Percentiles rank a stretch among this genome's conserved stretches.
phyloP scores from a whole-genome alignment of 2,113 vertebrate genomes.

The Dasyurus viverrinus region DNA sequence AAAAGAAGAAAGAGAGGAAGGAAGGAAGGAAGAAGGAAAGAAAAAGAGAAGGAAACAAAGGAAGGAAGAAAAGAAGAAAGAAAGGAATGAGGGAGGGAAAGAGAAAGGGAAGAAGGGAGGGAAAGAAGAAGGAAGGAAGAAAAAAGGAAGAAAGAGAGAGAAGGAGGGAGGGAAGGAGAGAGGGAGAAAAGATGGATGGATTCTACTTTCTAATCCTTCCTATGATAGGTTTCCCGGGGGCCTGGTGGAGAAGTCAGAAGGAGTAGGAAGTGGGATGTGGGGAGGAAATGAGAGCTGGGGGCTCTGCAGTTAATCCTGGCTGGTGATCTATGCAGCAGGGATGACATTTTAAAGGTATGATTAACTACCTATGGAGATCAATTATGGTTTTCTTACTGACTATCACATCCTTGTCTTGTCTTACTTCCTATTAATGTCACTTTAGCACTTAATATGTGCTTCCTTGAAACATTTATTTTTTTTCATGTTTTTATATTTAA shows the following conservation, averaged over 20 bases:
- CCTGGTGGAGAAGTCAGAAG: neutral
- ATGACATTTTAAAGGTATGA: neutral
- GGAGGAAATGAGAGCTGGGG: neutral
- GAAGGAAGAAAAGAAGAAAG: no score
- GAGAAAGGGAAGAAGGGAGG: no score
- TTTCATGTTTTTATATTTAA: neutral
- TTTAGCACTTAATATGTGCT: neutral
- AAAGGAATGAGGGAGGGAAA: no score
- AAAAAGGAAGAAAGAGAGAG: no score
- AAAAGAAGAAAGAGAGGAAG: no score
- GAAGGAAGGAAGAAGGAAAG: no score
- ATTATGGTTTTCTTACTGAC: neutral
- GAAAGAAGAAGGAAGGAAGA: no score
- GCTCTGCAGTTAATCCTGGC: neutral
- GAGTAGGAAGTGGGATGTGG: neutral
- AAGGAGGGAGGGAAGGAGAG: no score
- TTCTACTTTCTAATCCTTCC: no score
- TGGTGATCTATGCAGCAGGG: neutral
- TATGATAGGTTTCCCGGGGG: neutral
- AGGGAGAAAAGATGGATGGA: no score
- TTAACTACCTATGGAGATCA: neutral
- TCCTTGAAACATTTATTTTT: neutral
- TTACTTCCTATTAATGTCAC: neutral
- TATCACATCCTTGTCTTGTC: neutral
- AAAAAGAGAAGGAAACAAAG: no score